Conservation (phyloP, 2,113 vertebrate genomes). For the Rhodinocichla rosea region DNA sequence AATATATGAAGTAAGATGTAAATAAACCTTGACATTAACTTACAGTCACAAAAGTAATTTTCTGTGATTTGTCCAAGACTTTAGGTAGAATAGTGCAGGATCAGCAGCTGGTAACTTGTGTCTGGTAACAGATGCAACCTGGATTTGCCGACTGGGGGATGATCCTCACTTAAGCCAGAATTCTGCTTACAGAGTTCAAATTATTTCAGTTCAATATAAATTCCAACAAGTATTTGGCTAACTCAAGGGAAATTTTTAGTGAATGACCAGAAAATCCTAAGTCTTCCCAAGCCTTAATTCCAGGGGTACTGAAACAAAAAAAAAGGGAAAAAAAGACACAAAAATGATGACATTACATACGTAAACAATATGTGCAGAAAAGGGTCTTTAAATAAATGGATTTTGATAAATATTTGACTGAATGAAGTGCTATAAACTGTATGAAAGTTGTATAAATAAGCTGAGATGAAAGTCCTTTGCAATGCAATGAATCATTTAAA, state of each 20-base stretch:
- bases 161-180: not conserved
- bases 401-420: constrained; percentile 20
- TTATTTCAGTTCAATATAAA: not conserved
- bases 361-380: constrained; percentile 27
- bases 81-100: not conserved
- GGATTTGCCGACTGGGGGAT: not conserved
- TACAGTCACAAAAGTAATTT: not conserved
- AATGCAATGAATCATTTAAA: not conserved
- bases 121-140: not conserved
- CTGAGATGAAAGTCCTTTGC: constrained; percentile 40
- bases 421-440: constrained; percentile 29
- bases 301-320: not conserved
- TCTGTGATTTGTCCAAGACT: not conserved
- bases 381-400: constrained; percentile 23
- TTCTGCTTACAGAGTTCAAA: not conserved
- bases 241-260: not conserved
- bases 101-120: not conserved
- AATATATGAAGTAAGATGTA: not conserved
- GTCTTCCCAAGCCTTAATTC: not conserved
- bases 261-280: not conserved
- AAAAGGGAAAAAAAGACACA: fast-evolving
- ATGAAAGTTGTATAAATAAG: constrained; percentile 44
- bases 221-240: not conserved
- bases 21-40: not conserved
- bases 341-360: not conserved